phyloP scores from a whole-genome alignment of 2,113 vertebrate genomes.

The Arvicanthis niloticus region DNA sequence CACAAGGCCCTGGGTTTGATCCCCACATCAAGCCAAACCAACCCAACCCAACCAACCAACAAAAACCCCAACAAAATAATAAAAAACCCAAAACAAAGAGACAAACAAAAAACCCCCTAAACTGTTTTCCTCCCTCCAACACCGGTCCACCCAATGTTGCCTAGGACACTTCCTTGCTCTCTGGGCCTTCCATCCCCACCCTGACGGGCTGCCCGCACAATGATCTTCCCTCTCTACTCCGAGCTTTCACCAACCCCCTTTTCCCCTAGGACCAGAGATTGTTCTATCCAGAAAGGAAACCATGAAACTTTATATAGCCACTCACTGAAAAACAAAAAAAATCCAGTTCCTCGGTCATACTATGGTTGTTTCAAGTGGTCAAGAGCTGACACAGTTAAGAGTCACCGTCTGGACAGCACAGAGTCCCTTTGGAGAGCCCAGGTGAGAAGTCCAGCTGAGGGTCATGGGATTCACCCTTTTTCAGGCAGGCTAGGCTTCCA shows the following conservation, averaged over 20 bases:
- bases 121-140: not conserved
- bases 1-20: not conserved
- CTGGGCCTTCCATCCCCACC: accelerated
- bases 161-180: not conserved
- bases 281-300: not conserved
- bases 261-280: not conserved
- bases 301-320: not conserved
- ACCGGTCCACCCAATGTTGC: not conserved
- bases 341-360: not conserved
- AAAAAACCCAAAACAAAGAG: no score
- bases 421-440: accelerated
- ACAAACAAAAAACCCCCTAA: not conserved
- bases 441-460: not conserved
- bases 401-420: not conserved
- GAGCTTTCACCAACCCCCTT: not conserved
- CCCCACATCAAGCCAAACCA: not conserved
- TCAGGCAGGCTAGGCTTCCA: not conserved
- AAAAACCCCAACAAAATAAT: not conserved
- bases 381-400: not conserved
- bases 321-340: not conserved
- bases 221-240: not conserved
- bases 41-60: no score
- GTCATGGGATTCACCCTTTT: not conserved
- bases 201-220: not conserved
- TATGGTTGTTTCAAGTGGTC: not conserved